A percentile compares a stretch with the other conserved stretches of the same genome.
Evolutionary conservation across 2,797 vertebrate genomes (phyloP).

Genomic region (Macrochelys suwanniensis): DNA sequence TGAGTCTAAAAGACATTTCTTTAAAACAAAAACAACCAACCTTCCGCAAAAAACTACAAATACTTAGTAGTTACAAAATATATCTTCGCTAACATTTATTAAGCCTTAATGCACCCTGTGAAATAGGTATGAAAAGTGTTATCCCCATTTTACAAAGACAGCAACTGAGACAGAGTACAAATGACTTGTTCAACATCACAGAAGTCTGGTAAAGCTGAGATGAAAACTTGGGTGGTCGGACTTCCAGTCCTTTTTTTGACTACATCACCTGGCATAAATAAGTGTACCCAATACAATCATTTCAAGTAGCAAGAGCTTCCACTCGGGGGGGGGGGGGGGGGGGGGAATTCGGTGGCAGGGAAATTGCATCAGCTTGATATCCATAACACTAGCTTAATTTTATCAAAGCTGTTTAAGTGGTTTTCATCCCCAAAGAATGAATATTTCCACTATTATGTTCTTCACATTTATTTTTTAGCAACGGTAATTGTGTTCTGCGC

Average conservation of each 20-base stretch:
- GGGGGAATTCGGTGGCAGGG: neutral
- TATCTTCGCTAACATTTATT: no score
- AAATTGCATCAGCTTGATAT: neutral
- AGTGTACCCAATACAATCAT: neutral
- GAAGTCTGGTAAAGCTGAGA: neutral
- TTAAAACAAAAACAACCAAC: neutral
- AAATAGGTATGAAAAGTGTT: neutral
- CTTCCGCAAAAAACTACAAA: neutral
- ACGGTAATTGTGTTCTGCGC: neutral
- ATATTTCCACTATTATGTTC: neutral
- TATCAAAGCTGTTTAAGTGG: neutral
- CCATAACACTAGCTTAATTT: neutral
- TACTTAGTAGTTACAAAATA: neutral
- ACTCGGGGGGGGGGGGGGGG: neutral
- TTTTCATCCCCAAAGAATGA: neutral
- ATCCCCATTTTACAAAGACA: neutral
- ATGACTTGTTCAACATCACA: accelerated
- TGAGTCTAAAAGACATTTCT: neutral
- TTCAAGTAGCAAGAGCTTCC: neutral
- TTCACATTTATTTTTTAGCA: neutral
- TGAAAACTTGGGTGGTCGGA: neutral
- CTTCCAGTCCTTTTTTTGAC: neutral
- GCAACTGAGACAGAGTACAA: neutral
- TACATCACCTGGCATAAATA: neutral
- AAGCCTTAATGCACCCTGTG: neutral